Evolutionary conservation across 2,797 vertebrate species (phyloP), one percentile per base, ranked within the genome.

Genomic region (Furcifer pardalis): DNA sequence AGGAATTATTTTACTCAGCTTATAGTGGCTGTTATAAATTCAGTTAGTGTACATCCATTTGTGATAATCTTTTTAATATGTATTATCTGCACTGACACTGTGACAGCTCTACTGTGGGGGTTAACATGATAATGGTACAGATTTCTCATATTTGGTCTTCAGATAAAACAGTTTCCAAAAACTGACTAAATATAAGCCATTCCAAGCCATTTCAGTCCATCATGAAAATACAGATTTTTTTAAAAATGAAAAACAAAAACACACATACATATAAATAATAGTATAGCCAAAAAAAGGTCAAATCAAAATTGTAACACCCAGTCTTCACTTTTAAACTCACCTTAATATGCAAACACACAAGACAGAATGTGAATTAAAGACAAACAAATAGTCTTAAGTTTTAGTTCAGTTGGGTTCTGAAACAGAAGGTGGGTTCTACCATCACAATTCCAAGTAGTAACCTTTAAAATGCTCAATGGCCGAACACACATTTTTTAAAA

Each of bases 121-220:
- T 90, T 84, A 93, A 95, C 94, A 95, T 91, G 94, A 91, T 89
- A 95, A 95, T 90, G 87, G 91, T 93, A 96, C 95, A 96, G 91
- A 90, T 94, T 94, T 92, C 93, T 94, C 92, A 77, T 95, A 95
- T 96, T 96, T 96, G 96, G 95, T 96, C 96, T 96, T 94, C 86
- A 94, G 92, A 94, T 95, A 95, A 96, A 95, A 95, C 89, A 91
- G 88, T 94, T 93, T 93, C 92, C 92, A 79, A 94, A 93, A 96
- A 92, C 94, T 93, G 94, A 94, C 95, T 95, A 94, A 92, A 95
- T 90, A 95, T 91, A 94, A 94, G 91, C 94, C 95, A 95, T 94
- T 96, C 92, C 94, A 94, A 95, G 95, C 94, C 86, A 87, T 94
- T 91, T 96, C 94, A 95, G 94, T 95, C 93, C 94, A 91, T 90